Evolutionary conservation across 2,113 vertebrate genomes (phyloP), one percentile per base, ranked within the genome.

Genomic region (Atractosteus spatula): DNA sequence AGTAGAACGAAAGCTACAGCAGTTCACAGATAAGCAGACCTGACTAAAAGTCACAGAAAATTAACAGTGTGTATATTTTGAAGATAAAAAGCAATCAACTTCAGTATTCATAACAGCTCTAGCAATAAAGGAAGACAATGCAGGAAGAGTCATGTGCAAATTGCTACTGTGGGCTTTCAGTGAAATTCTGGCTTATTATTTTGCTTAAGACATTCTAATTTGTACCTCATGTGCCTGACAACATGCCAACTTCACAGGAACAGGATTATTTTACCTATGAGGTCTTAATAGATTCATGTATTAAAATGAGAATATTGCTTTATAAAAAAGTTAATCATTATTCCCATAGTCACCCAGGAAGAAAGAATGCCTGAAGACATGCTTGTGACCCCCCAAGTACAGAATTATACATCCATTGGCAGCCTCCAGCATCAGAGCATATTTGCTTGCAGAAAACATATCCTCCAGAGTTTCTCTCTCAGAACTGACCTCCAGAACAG

Each of bases 361-460:
- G 66, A 16, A 63, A 42, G 29, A 7, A 42, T 57, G 67, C 67
- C 41, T 12, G 13, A 57, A 62, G 57, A 44, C 43, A 13, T 69
- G 57, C 62, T 67, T 41, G 41, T 64, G 54, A 69, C 68, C 68
- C 29, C 29, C 55, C 42, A 55, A 68, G 56, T 68, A 73, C 42
- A 47, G 41, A 47, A 45, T 56, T 45, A 54, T 61, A 63, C 67
- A 29, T 63, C 66, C n/a, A n/a, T 16, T 8, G 17, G 57, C 47
- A 74, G 57, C 73, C 67, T 55, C 45, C 12, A 65, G 73, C 73
- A 63, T 43, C 54, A 62, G 55, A 61, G 69, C 67, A 57, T 56
- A 74, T 74, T 74, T 64, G 66, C 66, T 63, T 41, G 67, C 47
- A 69, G 59, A 65, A 61, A 74, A 56, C 61, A 69, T 62, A 56